Conservation (phyloP, 2,113 vertebrate species). For the Heliornis fulica region DNA sequence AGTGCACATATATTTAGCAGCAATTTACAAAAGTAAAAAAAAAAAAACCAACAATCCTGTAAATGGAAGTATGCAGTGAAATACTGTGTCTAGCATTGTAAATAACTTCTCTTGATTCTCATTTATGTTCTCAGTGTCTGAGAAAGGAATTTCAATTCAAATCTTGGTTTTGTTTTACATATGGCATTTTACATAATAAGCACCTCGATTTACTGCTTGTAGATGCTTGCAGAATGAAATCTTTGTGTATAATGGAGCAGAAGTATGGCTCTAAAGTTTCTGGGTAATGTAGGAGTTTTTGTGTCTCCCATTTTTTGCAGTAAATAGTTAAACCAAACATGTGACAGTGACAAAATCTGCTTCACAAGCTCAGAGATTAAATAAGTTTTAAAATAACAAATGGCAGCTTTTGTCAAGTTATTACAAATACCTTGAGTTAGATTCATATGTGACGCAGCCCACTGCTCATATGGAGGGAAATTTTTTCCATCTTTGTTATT, state of each 20-base stretch:
- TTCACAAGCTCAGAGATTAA: constrained; percentile 21
- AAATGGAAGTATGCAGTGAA: not conserved
- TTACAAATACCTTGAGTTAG: not conserved
- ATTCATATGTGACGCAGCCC: not conserved
- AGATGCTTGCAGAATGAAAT: not conserved
- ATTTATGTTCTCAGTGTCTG: not conserved
- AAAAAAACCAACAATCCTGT: not conserved
- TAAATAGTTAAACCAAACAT: not conserved
- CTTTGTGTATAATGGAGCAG: not conserved
- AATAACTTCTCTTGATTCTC: not conserved
- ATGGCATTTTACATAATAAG: not conserved
- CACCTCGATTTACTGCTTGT: not conserved
- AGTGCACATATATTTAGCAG: not conserved
- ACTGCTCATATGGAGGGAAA: not conserved
- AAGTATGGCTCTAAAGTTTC: not conserved
- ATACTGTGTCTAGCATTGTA: not conserved
- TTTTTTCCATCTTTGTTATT: not conserved
- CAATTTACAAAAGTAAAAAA: not conserved
- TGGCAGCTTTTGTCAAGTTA: not conserved
- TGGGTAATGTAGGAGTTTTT: not conserved
- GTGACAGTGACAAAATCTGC: not conserved
- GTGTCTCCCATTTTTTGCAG: not conserved
- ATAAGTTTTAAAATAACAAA: not conserved
- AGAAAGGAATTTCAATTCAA: constrained; percentile 14
- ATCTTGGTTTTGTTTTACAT: not conserved